Evolutionary conservation across 2,797 vertebrate genomes (phyloP), one percentile per base, ranked within the genome.

Genomic region (Eptatretus atami): DNA sequence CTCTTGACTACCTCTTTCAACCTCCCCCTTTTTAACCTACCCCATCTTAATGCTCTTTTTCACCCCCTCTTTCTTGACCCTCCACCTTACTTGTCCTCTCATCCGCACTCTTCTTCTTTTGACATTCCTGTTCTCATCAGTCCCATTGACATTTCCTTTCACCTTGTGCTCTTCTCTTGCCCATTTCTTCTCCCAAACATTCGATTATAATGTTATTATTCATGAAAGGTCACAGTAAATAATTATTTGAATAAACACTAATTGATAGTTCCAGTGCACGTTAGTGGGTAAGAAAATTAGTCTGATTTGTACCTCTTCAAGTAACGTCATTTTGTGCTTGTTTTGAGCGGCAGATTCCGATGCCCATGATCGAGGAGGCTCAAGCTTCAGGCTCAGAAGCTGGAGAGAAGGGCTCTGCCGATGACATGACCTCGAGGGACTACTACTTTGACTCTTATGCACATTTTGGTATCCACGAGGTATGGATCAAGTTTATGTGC

Each of bases 381-480:
- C 57, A n/a, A 12, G 25, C 57, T 25, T 44, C 31, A 44, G 31
- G 31, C 31, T n/a, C 25, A n/a, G 25, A 61, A n/a, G 57, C 15
- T n/a, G 25, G 57, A n/a, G 57, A n/a, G 57, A 25, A 61, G 12
- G 57, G 57, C 57, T n/a, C 57, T 12, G 57, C 86, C 0, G 90
- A 98, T 67, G 90, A 98, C 71, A 98, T 98, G 90, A 96, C 90
- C 13, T 98, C 90, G 1, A 75, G 81, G 55, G 90, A 98, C 74
- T 98, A 98, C 70, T 98, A 98, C 74, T 98, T 96, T 66, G 90
- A 98, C 76, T 98, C 90, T 3, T 98, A 98, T 1, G 90, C 88
- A 57, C 90, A 98, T 73, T 98, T 98, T 70, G 88, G 90, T 64
- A 95, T 95, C 71, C 90, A 98, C 2, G 88, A 98, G 87, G 90